Evolutionary conservation across 2,797 vertebrate species (phyloP).

Genomic region (Mus spretus): DNA sequence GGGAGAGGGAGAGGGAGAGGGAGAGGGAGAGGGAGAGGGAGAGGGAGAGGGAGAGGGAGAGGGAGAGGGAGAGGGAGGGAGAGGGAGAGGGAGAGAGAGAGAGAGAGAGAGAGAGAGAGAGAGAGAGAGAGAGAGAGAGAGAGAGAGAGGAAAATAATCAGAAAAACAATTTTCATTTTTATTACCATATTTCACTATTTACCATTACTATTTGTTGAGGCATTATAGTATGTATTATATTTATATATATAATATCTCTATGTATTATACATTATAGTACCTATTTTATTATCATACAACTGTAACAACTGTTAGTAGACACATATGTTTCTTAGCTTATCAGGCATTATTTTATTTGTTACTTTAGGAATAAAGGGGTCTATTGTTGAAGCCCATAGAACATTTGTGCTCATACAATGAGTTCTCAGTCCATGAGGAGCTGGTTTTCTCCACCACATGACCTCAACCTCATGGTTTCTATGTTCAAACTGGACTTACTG

Average conservation of each 20-base stretch:
- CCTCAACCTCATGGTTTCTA: not conserved
- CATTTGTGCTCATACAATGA: not conserved
- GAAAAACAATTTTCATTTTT: not conserved
- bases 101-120: not conserved
- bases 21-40: not conserved
- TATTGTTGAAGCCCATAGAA: not conserved
- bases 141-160: not conserved
- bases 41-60: no score
- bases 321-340: not conserved
- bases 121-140: not conserved
- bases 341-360: not conserved
- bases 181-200: not conserved
- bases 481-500: not conserved
- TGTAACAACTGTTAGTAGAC: not conserved
- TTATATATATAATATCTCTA: not conserved
- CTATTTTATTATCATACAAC: not conserved
- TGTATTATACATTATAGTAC: not conserved
- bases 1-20: no score
- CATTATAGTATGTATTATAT: not conserved
- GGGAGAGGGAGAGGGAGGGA: no score
- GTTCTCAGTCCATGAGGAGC: not conserved
- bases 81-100: not conserved
- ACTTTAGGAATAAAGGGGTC: not conserved
- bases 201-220: not conserved
- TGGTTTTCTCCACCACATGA: not conserved